Evolutionary conservation across 2,888 invertebrate species (phyloP).

Genomic region (Hydroisotoma schaefferi): DNA sequence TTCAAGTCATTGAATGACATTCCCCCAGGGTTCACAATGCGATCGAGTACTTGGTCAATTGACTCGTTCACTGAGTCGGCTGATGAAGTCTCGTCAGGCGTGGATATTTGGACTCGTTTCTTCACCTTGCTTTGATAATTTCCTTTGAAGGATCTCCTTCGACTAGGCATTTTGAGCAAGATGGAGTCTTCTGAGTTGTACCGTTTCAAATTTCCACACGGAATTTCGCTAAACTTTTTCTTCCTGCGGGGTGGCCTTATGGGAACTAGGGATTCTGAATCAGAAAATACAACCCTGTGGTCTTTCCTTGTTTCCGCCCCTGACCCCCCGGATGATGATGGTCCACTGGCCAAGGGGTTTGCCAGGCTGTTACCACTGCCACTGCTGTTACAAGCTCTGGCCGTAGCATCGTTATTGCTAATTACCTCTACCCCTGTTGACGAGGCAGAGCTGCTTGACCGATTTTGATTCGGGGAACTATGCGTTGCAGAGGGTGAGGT

Average conservation of each 20-base stretch:
- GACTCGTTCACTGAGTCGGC: conserved; percentile 40
- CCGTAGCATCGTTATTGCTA: neutral
- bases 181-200: conserved; percentile 48
- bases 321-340: conserved; percentile 25
- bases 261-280: conserved; percentile 54
- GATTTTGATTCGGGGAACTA: conserved; percentile 41
- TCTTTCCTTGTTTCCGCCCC: conserved; percentile 23
- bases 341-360: conserved; percentile 1
- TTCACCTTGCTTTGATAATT: conserved; percentile 37
- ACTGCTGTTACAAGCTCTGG: conserved; percentile 1
- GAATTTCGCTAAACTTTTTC: conserved; percentile 63
- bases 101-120: conserved; percentile 48
- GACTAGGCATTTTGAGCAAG: conserved; percentile 40
- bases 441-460: conserved; percentile 42
- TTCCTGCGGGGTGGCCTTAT: conserved; percentile 68
- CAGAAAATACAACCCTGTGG: conserved; percentile 44
- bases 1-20: conserved; percentile 88
- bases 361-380: neutral
- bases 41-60: conserved; percentile 59
- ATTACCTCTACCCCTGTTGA: conserved; percentile 21
- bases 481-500: conserved; percentile 40
- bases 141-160: conserved; percentile 40
- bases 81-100: conserved; percentile 43
- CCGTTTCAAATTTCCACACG: conserved; percentile 50
- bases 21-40: conserved; percentile 84